phyloP scores from a whole-genome alignment of 2,797 vertebrate genomes.

The Malacoctenus gilli region DNA sequence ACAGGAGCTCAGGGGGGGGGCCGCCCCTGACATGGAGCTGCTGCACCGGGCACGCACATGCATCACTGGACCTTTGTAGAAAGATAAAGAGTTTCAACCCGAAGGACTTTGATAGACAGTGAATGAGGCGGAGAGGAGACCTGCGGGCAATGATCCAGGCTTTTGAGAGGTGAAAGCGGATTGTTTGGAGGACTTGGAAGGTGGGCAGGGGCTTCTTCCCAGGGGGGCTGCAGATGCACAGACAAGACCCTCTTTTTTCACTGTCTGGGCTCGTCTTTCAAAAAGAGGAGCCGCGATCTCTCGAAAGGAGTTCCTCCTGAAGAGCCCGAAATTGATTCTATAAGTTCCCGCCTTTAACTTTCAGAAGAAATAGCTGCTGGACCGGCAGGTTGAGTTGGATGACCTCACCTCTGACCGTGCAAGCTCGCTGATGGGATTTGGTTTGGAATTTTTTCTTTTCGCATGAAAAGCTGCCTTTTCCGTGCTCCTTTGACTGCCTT shows the following conservation, averaged over 20 bases:
- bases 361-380: constrained; percentile 9
- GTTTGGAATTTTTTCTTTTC: constrained; percentile 9
- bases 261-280: constrained; percentile 12
- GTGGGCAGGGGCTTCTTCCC: constrained; percentile 39
- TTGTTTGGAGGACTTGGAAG: constrained; percentile 52
- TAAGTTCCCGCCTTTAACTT: constrained; percentile 39
- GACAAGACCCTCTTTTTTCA: constrained; percentile 32
- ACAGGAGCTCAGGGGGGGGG: constrained; percentile 58
- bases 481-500: constrained; percentile 15
- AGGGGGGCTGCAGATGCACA: constrained; percentile 47
- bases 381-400: constrained; percentile 38
- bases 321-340: constrained; percentile 14
- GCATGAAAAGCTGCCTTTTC: constrained; percentile 10
- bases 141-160: constrained; percentile 43
- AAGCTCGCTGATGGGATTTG: constrained; percentile 20
- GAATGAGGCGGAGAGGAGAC: constrained; percentile 34
- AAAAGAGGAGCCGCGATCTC: constrained; percentile 12
- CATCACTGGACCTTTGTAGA: constrained; percentile 39
- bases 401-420: not conserved
- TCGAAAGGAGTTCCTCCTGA: constrained; percentile 11
- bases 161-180: constrained; percentile 38
- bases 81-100: constrained; percentile 53
- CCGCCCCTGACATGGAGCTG: constrained; percentile 47
- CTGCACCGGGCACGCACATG: constrained; percentile 35
- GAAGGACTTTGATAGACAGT: constrained; percentile 49